Conservation (phyloP, 2,113 vertebrate genomes). For the Boulengeromyrus knoepffleri region DNA sequence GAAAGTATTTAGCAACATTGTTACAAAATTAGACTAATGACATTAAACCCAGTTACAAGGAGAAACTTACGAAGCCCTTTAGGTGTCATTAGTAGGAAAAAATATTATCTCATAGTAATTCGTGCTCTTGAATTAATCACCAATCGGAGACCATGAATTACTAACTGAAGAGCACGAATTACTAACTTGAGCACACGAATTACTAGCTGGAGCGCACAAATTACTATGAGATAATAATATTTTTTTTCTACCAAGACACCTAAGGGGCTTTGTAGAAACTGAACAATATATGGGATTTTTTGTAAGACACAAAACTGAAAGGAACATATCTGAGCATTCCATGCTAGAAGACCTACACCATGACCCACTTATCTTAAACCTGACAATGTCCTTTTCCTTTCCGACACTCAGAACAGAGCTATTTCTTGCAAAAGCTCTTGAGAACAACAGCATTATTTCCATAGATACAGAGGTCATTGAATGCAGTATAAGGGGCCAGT, state of each 20-base stretch:
- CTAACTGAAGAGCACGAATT: too few relatives aligned
- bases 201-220: too few relatives aligned
- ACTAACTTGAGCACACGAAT: too few relatives aligned
- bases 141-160: too few relatives aligned
- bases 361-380: neutral
- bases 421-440: neutral
- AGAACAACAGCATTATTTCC: neutral
- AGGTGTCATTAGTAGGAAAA: too few relatives aligned
- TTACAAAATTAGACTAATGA: neutral
- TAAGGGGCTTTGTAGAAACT: too few relatives aligned
- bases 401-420: neutral
- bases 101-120: too few relatives aligned
- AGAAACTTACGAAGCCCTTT: too few relatives aligned
- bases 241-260: too few relatives aligned
- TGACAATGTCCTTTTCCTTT: neutral
- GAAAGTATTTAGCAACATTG: conserved; percentile 11
- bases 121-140: too few relatives aligned
- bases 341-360: neutral
- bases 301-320: neutral
- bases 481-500: neutral
- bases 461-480: neutral
- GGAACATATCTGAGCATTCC: neutral
- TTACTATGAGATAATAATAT: too few relatives aligned
- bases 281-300: neutral
- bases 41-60: neutral